Percentiles rank a stretch among this genome's conserved stretches.
Conservation (phyloP, 2,797 vertebrate species). For the Eurystomus glaucurus region DNA sequence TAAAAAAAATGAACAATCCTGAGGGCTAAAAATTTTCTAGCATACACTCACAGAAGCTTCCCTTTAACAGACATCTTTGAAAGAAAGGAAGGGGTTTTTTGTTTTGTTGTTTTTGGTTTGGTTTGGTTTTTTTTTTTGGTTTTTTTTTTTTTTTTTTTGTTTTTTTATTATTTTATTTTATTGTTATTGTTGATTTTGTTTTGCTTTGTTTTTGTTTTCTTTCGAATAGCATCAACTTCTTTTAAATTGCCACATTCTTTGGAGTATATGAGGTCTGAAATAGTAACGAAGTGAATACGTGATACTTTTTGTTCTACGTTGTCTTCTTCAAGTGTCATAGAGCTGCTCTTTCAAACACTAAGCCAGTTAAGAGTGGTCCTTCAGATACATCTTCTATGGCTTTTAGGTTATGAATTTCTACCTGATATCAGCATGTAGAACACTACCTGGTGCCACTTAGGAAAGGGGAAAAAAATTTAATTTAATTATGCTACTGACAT, state of each 20-base stretch:
- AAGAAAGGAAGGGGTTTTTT: background rate
- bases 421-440: background rate
- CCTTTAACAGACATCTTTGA: background rate
- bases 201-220: background rate
- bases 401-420: background rate
- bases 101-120: too few species aligned
- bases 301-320: background rate
- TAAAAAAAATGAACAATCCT: too few species aligned
- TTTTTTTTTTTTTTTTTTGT: too few species aligned
- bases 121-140: background rate
- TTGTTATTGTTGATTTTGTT: background rate
- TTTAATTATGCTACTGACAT: background rate
- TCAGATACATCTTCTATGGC: background rate
- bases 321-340: background rate
- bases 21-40: background rate
- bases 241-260: background rate
- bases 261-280: background rate
- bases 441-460: background rate
- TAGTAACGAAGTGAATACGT: background rate
- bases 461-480: background rate
- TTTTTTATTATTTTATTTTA: too few species aligned
- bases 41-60: accelerated
- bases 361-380: background rate
- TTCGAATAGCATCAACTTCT: background rate
- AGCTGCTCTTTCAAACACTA: background rate